Conservation (phyloP, 2,797 vertebrate species). For the Syngnathus rostellatus region DNA sequence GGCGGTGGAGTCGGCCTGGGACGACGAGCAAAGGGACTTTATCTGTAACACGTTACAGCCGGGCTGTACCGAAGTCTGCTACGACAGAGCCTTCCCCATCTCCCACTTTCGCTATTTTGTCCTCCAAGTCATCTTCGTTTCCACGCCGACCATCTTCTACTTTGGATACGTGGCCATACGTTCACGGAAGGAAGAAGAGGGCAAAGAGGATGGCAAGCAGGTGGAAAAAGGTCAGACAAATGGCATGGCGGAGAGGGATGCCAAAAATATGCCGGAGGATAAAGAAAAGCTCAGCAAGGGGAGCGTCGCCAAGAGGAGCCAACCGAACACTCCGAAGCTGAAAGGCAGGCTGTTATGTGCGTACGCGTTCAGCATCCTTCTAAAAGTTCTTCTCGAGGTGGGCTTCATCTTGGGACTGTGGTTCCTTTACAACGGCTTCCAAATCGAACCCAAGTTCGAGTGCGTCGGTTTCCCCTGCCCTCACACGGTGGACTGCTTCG, state of each 20-base stretch:
- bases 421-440: conserved; percentile 71
- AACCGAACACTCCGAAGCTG: conserved; percentile 43
- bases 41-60: conserved; percentile 75
- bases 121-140: conserved; percentile 77
- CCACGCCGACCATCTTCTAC: conserved; percentile 75
- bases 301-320: conserved; percentile 9
- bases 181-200: conserved; percentile 20
- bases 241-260: not conserved
- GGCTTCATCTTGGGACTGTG: conserved; percentile 72
- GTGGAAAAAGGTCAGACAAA: conserved; percentile 12
- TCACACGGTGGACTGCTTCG: conserved; percentile 76
- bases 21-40: conserved; percentile 73
- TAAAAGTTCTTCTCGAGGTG: conserved; percentile 67
- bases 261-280: conserved; percentile 10
- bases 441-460: conserved; percentile 61
- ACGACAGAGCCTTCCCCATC: conserved; percentile 78
- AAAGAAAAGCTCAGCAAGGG: conserved; percentile 37
- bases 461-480: conserved; percentile 66
- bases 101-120: conserved; percentile 80
- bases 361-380: conserved; percentile 66
- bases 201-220: conserved; percentile 9
- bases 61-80: conserved; percentile 71
- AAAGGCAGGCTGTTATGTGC: conserved; percentile 68
- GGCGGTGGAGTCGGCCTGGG: conserved; percentile 75
- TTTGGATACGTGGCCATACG: conserved; percentile 70